Conservation (phyloP, 2,888 invertebrate genomes). For the Heteromurus nitidus region DNA sequence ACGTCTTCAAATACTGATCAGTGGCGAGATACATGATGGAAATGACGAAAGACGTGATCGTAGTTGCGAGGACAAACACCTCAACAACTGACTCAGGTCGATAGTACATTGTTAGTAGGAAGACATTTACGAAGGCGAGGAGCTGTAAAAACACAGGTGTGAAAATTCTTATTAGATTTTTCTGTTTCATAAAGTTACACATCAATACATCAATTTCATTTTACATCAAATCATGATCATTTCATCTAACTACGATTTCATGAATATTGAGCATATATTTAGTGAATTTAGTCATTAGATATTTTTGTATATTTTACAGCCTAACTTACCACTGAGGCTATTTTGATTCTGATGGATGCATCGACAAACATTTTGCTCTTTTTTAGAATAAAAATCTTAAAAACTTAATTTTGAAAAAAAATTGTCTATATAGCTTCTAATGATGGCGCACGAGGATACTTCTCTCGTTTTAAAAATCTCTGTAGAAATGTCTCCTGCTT, state of each 20-base stretch:
- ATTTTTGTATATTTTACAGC: no score
- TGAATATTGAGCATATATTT: slow-evolving; percentile 16
- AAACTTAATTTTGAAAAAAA: background rate
- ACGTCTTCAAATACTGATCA: slow-evolving; percentile 66
- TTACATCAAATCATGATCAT: slow-evolving; percentile 29
- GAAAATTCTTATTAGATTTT: slow-evolving; percentile 49
- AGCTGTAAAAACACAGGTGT: slow-evolving; percentile 55
- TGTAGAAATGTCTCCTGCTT: slow-evolving; percentile 57
- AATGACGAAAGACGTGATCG: slow-evolving; percentile 57
- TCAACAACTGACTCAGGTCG: slow-evolving; percentile 61
- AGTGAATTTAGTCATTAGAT: no score
- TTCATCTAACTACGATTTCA: slow-evolving; percentile 13
- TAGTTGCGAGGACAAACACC: slow-evolving; percentile 61
- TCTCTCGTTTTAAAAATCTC: slow-evolving; percentile 62
- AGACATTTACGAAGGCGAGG: slow-evolving; percentile 64
- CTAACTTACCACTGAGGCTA: slow-evolving; percentile 65
- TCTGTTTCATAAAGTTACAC: background rate
- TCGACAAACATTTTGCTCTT: slow-evolving; percentile 58
- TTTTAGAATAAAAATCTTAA: background rate
- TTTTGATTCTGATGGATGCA: slow-evolving; percentile 59
- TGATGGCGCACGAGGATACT: slow-evolving; percentile 51
- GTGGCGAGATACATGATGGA: slow-evolving; percentile 63
- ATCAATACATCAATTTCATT: slow-evolving; percentile 50
- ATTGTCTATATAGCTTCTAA: no score
- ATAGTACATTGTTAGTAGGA: slow-evolving; percentile 61